Evolutionary conservation across 2,888 invertebrate species (phyloP), one percentile per base, ranked within the genome.

Genomic region (Hydroisotoma schaefferi): DNA sequence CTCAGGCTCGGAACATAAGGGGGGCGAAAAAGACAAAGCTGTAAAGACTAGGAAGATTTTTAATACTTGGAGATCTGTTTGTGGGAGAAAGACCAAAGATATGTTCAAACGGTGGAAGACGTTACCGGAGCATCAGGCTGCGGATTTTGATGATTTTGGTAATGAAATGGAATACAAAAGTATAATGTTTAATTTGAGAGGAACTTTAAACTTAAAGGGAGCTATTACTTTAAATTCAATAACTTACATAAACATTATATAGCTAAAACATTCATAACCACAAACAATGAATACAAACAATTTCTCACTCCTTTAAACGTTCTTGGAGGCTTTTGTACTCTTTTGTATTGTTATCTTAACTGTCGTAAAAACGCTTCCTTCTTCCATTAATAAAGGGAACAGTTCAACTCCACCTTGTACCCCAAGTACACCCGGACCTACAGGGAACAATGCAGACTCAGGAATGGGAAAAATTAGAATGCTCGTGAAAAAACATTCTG

Each of bases 51-150:
- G 84, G 53, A 87, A 86, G 75, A 85, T 86, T 75, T 86, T 87
- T 75, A 81, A 84, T 6, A 87, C 61, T 43, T 65, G 65, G 65
- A 46, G 82, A 69, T 84, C 85, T 72, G 87, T 87, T 73, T 87
- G 87, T 77, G 87, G 86, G 76, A 84, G 85, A 74, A 87, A 84
- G 75, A 87, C 87, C 3, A 85, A 85, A 73, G 87, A 87, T 73
- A 78, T 87, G 61, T 76, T 87, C 28, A 60, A 63, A 53, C 18
- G 65, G 25, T 71, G 71, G 71, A 71, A 71, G 55, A 71, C 71
- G 23, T 47, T 71, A 25, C 71, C 71, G 44, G 71, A 71, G 59
- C 66, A 69, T 57, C 69, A 69, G 58, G 56, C 69, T 18, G 69
- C 66, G 43, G n/a, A n/a, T n/a, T 60, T 58, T 55, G 70, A 70